Conservation (phyloP, 2,113 vertebrate genomes). For the Spermophilus dauricus region DNA sequence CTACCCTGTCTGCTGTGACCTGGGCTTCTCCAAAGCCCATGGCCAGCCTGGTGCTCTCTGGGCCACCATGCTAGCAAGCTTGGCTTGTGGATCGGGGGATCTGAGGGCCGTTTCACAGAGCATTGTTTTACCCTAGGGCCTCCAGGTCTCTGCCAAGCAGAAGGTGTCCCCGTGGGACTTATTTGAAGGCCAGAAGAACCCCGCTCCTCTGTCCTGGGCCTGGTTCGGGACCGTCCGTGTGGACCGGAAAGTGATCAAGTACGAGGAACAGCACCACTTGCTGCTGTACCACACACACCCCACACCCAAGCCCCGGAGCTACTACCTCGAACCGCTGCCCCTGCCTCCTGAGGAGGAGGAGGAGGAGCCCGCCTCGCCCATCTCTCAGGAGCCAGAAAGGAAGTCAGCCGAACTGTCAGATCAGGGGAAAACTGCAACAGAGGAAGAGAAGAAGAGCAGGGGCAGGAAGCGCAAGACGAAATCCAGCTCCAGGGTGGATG, state of each 20-base stretch:
- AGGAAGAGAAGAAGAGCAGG: constrained; percentile 88
- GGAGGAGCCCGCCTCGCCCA: constrained; percentile 86
- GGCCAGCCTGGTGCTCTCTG: neutral
- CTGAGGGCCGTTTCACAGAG: neutral
- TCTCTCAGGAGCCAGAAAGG: constrained; percentile 88
- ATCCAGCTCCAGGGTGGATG: constrained; percentile 84
- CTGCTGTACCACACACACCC: constrained; percentile 88
- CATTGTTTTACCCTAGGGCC: constrained; percentile 83
- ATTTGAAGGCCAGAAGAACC: constrained; percentile 90
- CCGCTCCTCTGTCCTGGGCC: constrained; percentile 90
- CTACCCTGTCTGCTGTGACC: neutral
- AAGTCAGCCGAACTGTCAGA: constrained; percentile 87
- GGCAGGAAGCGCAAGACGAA: constrained; percentile 88
- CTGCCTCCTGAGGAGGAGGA: constrained; percentile 90
- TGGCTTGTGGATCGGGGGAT: neutral
- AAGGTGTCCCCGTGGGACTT: constrained; percentile 90
- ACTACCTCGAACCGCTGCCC: constrained; percentile 89
- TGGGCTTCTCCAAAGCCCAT: neutral
- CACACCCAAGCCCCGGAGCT: constrained; percentile 88
- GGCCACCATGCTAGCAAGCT: neutral
- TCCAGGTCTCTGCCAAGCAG: constrained; percentile 90
- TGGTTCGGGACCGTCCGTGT: constrained; percentile 89
- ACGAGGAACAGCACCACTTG: constrained; percentile 89
- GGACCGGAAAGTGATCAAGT: constrained; percentile 86
- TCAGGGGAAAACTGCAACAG: constrained; percentile 82